These are phyloP conservation scores for Ceryle rudis DNA, from an alignment of 2,797 vertebrate genomes.

Conservation along the genomic window DNA sequence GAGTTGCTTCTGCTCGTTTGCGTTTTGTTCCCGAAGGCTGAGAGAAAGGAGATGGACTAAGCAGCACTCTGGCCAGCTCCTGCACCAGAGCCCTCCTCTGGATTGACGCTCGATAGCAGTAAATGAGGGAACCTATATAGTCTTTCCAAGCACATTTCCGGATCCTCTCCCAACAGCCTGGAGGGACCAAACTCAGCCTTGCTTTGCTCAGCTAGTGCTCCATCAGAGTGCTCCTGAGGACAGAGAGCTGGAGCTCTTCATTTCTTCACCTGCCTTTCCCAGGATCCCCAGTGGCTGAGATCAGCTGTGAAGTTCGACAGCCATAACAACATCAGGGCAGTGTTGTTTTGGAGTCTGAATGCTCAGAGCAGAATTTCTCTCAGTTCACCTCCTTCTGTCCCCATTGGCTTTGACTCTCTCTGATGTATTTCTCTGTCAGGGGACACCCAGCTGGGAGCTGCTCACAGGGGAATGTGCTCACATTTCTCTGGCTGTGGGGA, in stretches of 20 bases:
- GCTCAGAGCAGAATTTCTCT: not conserved
- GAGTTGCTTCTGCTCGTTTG: not conserved
- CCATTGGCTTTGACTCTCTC: not conserved
- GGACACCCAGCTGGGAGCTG: not conserved
- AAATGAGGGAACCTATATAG: not conserved
- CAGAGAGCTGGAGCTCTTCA: not conserved
- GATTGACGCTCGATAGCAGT: not conserved
- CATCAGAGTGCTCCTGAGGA: not conserved
- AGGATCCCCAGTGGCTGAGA: not conserved
- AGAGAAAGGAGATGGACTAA: not conserved
- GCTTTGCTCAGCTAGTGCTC: not conserved
- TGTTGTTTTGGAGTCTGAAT: not conserved
- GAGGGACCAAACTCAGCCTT: not conserved
- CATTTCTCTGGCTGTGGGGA: not conserved
- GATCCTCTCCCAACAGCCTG: not conserved
- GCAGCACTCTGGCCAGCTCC: not conserved
- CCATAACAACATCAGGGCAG: not conserved
- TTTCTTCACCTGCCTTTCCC: not conserved
- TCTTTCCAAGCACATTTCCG: not conserved
- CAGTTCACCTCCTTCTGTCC: not conserved
- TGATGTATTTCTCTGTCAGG: not conserved
- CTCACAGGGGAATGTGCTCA: not conserved
- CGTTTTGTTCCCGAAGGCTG: rapidly evolving
- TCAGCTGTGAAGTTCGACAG: not conserved
- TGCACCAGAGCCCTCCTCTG: not conserved